Conservation (phyloP, 2,888 invertebrate species). For the Myopa tessellatipennis region DNA sequence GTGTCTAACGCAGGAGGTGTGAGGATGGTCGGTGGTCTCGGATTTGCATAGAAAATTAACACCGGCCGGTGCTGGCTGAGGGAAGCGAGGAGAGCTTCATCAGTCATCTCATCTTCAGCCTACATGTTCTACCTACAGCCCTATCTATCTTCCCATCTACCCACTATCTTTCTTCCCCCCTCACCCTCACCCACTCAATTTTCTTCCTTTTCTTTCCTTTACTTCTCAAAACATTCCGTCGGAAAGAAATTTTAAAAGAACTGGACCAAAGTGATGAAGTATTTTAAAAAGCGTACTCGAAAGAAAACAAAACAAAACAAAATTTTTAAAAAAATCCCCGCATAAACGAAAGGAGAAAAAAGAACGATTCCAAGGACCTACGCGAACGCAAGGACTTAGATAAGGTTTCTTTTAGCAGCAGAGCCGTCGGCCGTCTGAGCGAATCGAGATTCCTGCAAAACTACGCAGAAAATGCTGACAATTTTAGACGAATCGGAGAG, state of each 20-base stretch:
- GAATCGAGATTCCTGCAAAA: too few relatives aligned
- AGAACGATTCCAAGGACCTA: slow-evolving; percentile 36
- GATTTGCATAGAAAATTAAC: slow-evolving; percentile 58
- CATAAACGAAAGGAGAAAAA: neutral
- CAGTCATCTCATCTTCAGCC: neutral
- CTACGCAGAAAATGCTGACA: slow-evolving; percentile 41
- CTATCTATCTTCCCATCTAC: neutral
- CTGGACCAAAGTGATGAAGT: too few relatives aligned
- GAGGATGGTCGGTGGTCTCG: slow-evolving; percentile 22
- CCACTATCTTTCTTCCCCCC: neutral
- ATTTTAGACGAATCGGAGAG: too few relatives aligned
- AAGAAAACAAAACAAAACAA: slow-evolving; percentile 13
- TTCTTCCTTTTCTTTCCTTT: neutral
- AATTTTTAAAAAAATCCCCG: too few relatives aligned
- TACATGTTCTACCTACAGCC: neutral
- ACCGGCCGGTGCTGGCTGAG: slow-evolving; percentile 33
- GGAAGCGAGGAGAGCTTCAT: slow-evolving; percentile 38
- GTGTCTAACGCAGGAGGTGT: neutral
- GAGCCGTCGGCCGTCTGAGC: too few relatives aligned
- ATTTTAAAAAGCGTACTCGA: neutral
- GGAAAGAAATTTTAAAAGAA: neutral
- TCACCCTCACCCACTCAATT: neutral
- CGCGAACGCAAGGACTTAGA: neutral
- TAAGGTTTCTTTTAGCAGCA: slow-evolving; percentile 26
- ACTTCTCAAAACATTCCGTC: neutral